A percentile compares a stretch with the other conserved stretches of the same genome.
Evolutionary conservation across 2,888 invertebrate genomes (phyloP).

Genomic region (Odontocerum albicorne): DNA sequence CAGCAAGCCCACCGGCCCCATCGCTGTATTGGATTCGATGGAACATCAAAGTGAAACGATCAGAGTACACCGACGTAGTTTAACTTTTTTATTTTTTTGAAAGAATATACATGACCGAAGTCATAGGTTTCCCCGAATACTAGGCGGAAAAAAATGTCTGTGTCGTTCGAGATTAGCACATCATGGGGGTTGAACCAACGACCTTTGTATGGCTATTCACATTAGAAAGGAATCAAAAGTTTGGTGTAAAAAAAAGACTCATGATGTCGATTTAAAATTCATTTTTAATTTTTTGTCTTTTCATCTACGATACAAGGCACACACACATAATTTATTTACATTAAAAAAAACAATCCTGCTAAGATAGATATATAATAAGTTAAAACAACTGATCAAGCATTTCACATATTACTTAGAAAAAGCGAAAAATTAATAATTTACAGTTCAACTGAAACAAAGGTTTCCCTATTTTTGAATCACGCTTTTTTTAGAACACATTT

Average conservation of each 20-base stretch:
- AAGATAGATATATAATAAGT: conserved; percentile 9
- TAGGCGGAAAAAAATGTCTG: too few species aligned
- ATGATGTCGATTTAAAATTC: conserved; percentile 41
- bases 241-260: not conserved
- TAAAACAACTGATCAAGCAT: conserved; percentile 22
- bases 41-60: too few species aligned
- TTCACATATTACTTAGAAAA: conserved; percentile 21
- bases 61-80: too few species aligned
- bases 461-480: conserved; percentile 11
- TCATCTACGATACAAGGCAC: conserved; percentile 71
- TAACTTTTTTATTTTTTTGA: too few species aligned
- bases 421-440: conserved; percentile 20
- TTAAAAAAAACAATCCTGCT: conserved; percentile 32
- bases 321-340: conserved; percentile 54
- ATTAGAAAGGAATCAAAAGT: too few species aligned
- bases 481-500: conserved; percentile 15
- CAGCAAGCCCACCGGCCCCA: too few species aligned
- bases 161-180: too few species aligned
- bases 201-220: too few species aligned
- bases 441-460: not conserved
- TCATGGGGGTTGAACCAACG: too few species aligned
- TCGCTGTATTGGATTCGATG: too few species aligned
- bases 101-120: too few species aligned
- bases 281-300: conserved; percentile 62
- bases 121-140: too few species aligned